Evolutionary conservation across 2,888 invertebrate genomes (phyloP), one percentile per base, ranked within the genome.

Genomic region (Ophion ellenae): DNA sequence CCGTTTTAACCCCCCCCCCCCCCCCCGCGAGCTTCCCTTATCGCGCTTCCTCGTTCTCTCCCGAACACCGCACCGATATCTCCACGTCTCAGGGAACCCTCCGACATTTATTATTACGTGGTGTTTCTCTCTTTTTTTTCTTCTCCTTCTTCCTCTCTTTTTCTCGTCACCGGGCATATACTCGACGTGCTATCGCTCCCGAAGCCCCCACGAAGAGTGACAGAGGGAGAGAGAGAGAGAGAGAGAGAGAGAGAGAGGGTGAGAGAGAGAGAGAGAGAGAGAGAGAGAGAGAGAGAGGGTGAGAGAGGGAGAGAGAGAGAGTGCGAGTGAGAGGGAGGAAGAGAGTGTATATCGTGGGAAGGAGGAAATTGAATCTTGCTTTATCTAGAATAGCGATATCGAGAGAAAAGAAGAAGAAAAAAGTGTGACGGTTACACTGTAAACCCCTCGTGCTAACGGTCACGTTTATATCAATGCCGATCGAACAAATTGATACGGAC

Each of bases 341-440:
- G 40, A 64, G 79, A 67, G 57, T 24, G 78, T 64, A 79, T 40
- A 70, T 66, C 80, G 61, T 77, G 82, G 83, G 87, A 17, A 87
- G 88, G 89, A 91, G 91, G 92, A 92, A 93, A 93, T 93, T 93
- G 93, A 93, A 93, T 93, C 91, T 91, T 88, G 90, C 90, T 92
- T 92, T 93, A 93, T 93, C 93, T 92, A 84, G 88, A 89, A 87
- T 86, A 87, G 86, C 84, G 89, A 89, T 90, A 90, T 90, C 89
- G 88, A 86, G 87, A 87, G 81, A 86, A 86, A 89, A 87, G 89
- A 89, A 69, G 67, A 61, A 78, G 28, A 79, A 76, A 82, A 67
- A 82, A 47, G 53, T 61, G 73, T 63, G 67, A 67, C 70, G 70
- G 69, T 70, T 53, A 83, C 64, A 82, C 82, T 74, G 82, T 73